These are phyloP conservation scores for Limnephilus auricula DNA, from an alignment of 2,888 invertebrate genomes.

Conservation along the genomic window DNA sequence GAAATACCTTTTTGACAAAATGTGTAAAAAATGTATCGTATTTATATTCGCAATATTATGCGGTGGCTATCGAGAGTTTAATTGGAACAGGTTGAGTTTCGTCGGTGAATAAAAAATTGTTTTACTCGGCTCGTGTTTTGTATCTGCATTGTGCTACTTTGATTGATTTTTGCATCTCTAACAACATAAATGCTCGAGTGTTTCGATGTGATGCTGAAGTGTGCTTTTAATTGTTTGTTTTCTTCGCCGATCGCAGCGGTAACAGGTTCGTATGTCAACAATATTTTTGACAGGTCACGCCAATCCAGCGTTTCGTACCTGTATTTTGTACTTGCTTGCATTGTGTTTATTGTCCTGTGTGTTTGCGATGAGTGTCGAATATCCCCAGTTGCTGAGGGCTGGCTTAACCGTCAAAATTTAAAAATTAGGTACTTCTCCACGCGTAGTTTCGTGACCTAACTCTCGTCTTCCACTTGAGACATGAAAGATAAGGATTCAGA, in stretches of 20 bases:
- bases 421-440: slow-evolving; percentile 6
- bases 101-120: slow-evolving; percentile 62
- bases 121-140: slow-evolving; percentile 53
- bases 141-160: slow-evolving; percentile 45
- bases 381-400: slow-evolving; percentile 11
- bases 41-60: slow-evolving; percentile 56
- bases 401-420: slow-evolving; percentile 23
- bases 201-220: slow-evolving; percentile 57
- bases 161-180: slow-evolving; percentile 48
- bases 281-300: slow-evolving; percentile 62
- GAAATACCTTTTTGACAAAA: slow-evolving; percentile 31
- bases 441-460: slow-evolving; percentile 11
- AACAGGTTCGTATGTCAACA: slow-evolving; percentile 66
- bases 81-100: slow-evolving; percentile 63
- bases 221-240: slow-evolving; percentile 54
- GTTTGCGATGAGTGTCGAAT: background rate
- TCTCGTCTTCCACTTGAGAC: background rate
- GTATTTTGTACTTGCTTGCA: background rate
- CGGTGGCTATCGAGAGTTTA: slow-evolving; percentile 55
- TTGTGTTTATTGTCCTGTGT: background rate
- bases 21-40: slow-evolving; percentile 48
- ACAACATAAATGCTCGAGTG: slow-evolving; percentile 46
- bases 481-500: background rate
- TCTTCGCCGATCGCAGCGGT: slow-evolving; percentile 55
- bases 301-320: slow-evolving; percentile 20